Evolutionary conservation across 2,888 invertebrate species (phyloP).

Genomic region (Hydrotaea diabolus): DNA sequence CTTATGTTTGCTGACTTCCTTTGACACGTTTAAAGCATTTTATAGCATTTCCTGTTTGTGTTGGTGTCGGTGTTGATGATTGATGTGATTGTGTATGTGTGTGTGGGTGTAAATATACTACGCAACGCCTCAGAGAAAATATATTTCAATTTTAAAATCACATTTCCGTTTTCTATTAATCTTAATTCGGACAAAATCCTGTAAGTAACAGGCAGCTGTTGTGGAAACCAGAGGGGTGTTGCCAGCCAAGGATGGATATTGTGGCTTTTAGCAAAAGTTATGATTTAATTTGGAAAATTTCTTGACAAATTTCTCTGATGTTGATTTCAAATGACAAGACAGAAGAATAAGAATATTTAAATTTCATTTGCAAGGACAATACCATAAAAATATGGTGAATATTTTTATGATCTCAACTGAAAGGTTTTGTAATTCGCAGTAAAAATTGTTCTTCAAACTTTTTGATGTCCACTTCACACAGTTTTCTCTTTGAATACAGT

Average conservation of each 20-base stretch:
- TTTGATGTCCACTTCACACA: too few species aligned
- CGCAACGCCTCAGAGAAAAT: neutral
- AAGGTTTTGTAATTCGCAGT: too few species aligned
- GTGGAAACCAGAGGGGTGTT: conserved; percentile 29
- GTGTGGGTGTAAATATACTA: neutral
- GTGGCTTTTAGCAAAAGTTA: conserved; percentile 5
- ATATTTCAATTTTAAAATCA: conserved; percentile 19
- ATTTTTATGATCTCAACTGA: too few species aligned
- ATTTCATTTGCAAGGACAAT: too few species aligned
- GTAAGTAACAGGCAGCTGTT: neutral
- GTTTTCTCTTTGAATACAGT: too few species aligned
- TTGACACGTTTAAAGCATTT: conserved; percentile 3
- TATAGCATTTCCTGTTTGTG: conserved; percentile 2
- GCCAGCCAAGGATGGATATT: conserved; percentile 3
- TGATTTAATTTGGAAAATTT: neutral
- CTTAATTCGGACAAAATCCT: neutral
- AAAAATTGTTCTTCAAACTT: too few species aligned
- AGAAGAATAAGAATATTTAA: too few species aligned
- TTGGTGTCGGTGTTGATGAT: neutral
- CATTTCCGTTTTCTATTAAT: conserved; percentile 26
- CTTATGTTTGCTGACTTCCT: conserved; percentile 61
- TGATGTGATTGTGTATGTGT: too few species aligned
- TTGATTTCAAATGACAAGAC: too few species aligned
- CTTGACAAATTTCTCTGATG: too few species aligned
- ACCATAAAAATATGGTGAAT: too few species aligned